A percentile compares a stretch with the other conserved stretches of the same genome.
phyloP scores from a whole-genome alignment of 2,797 vertebrate genomes.

The Dipus sagitta region DNA sequence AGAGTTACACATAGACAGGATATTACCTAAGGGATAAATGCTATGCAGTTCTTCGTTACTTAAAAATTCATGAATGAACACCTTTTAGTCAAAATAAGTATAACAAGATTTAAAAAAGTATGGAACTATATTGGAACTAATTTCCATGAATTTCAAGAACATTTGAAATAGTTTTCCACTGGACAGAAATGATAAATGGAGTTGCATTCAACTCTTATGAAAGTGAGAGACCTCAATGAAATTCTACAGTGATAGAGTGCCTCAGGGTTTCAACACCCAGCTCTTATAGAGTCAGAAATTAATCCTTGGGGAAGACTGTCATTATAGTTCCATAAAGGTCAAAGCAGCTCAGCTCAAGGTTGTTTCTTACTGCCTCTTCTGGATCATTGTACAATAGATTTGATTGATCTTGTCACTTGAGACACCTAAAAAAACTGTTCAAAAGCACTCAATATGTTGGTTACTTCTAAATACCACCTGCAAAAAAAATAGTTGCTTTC shows the following conservation, averaged over 20 bases:
- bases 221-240: slow-evolving; percentile 51
- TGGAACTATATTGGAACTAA: neutral
- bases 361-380: slow-evolving; percentile 62
- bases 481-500: neutral
- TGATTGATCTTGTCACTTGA: slow-evolving; percentile 72
- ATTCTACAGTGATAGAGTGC: slow-evolving; percentile 68
- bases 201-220: slow-evolving; percentile 9
- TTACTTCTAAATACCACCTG: neutral
- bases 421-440: neutral
- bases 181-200: slow-evolving; percentile 56
- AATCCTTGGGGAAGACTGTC: slow-evolving; percentile 60
- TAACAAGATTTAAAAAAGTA: neutral
- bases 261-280: neutral
- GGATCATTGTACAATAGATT: slow-evolving; percentile 59
- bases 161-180: slow-evolving; percentile 48
- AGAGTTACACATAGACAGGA: neutral
- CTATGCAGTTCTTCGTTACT: neutral
- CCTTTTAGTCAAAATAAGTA: neutral
- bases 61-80: neutral
- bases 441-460: neutral
- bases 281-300: slow-evolving; percentile 53
- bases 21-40: neutral
- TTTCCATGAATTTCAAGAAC: neutral
- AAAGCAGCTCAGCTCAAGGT: slow-evolving; percentile 63
- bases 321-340: slow-evolving; percentile 71